A percentile compares a stretch with the other conserved stretches of the same genome.
phyloP scores from a whole-genome alignment of 2,888 invertebrate species.

The Diarsia mendica region DNA sequence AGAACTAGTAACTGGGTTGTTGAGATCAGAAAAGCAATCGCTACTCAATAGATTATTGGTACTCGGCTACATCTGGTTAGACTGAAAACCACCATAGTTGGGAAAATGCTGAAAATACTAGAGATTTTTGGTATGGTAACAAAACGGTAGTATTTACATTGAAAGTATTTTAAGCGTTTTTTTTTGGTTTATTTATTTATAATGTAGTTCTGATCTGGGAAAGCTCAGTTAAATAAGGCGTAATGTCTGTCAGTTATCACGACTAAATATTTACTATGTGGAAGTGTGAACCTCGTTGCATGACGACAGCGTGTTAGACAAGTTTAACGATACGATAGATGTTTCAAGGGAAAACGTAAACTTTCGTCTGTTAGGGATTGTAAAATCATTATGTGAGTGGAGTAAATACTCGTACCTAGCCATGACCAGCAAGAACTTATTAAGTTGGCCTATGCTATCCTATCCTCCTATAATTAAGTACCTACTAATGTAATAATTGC shows the following conservation, averaged over 20 bases:
- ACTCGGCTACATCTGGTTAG: not conserved
- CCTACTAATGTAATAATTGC: too few relatives aligned
- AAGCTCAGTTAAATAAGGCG: constrained; percentile 1
- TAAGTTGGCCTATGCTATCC: too few relatives aligned
- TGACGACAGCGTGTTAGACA: not conserved
- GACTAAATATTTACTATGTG: not conserved
- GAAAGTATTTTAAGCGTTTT: not conserved
- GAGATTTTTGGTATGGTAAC: not conserved
- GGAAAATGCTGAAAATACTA: not conserved
- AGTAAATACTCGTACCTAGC: too few relatives aligned
- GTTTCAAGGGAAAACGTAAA: not conserved
- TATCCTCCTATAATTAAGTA: too few relatives aligned
- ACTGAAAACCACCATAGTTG: not conserved
- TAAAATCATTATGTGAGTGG: too few relatives aligned
- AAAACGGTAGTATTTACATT: not conserved
- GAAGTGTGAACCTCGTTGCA: not conserved
- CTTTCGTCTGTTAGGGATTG: too few relatives aligned
- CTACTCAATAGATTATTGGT: not conserved
- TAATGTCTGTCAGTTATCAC: not conserved
- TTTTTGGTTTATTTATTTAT: constrained; percentile 7
- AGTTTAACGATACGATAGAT: not conserved
- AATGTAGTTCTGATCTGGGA: not conserved
- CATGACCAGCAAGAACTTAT: too few relatives aligned
- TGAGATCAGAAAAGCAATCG: not conserved
- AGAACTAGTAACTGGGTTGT: not conserved